These are phyloP conservation scores for Imbricaverruca yamaguchii DNA, from an alignment of 2,888 invertebrate species.

Conservation along the genomic window DNA sequence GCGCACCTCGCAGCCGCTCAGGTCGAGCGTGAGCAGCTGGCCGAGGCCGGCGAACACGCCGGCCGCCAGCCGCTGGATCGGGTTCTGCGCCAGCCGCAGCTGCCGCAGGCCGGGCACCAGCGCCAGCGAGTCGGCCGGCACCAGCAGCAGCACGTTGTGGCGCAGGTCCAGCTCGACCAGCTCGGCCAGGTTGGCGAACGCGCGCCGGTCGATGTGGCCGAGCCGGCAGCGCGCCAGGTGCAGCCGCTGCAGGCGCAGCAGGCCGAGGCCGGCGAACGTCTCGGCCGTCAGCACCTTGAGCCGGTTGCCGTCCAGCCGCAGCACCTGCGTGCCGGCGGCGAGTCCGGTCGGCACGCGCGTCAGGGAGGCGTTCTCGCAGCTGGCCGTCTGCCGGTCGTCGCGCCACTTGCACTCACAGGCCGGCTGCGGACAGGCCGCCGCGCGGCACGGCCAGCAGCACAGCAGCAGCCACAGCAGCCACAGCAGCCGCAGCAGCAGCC, in stretches of 20 bases:
- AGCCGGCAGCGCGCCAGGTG: slow-evolving; percentile 75
- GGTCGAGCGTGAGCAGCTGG: slow-evolving; percentile 61
- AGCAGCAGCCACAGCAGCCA: background rate
- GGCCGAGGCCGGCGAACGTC: slow-evolving; percentile 69
- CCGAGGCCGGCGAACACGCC: slow-evolving; percentile 51
- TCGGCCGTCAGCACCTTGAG: slow-evolving; percentile 72
- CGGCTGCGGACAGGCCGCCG: slow-evolving; percentile 35
- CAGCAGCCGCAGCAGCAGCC: background rate
- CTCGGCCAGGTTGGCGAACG: slow-evolving; percentile 78
- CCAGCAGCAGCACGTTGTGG: slow-evolving; percentile 67
- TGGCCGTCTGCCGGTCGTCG: slow-evolving; percentile 78
- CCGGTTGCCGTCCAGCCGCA: slow-evolving; percentile 81
- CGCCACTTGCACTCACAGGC: slow-evolving; percentile 84
- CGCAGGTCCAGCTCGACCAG: slow-evolving; percentile 82
- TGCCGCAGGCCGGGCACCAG: slow-evolving; percentile 74
- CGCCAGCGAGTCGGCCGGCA: slow-evolving; percentile 70
- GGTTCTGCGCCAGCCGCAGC: slow-evolving; percentile 64
- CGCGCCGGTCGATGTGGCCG: slow-evolving; percentile 73
- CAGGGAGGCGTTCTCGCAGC: slow-evolving; percentile 74
- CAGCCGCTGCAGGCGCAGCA: slow-evolving; percentile 78
- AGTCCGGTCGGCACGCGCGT: slow-evolving; percentile 77
- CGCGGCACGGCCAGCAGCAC: background rate
- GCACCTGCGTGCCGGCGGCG: slow-evolving; percentile 80
- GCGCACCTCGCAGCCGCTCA: slow-evolving; percentile 62
- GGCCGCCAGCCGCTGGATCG: slow-evolving; percentile 59